Evolutionary conservation across 1,140 invertebrate genomes (phyloP).

Genomic region (Steinernema feltiae): DNA sequence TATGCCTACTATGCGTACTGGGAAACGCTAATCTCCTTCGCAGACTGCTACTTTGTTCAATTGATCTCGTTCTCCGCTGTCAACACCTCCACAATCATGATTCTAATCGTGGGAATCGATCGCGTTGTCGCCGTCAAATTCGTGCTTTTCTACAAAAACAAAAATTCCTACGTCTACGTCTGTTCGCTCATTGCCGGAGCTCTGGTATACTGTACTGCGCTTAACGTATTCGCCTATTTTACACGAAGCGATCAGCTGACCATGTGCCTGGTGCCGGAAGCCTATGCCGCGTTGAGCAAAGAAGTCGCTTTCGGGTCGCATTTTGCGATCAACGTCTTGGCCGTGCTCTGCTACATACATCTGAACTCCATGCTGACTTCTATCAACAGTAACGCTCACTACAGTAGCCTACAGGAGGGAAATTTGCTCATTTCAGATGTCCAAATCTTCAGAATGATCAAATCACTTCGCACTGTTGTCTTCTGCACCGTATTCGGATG

Average conservation of each 20-base stretch:
- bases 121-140: not conserved
- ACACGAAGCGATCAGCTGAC: not conserved
- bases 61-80: not conserved
- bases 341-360: not conserved
- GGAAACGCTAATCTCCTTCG: not conserved
- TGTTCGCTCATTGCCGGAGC: not conserved
- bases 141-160: not conserved
- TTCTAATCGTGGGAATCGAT: not conserved
- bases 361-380: not conserved
- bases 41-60: not conserved
- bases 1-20: not conserved
- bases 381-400: not conserved
- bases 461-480: not conserved
- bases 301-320: not conserved
- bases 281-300: not conserved
- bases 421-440: not conserved
- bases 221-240: not conserved
- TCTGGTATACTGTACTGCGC: not conserved
- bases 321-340: not conserved
- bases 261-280: slow-evolving; percentile 1
- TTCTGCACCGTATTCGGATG: not conserved
- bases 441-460: not conserved
- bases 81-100: not conserved
- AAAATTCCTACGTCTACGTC: not conserved
- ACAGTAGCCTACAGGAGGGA: not conserved